Evolutionary conservation across 2,888 invertebrate species (phyloP).

Genomic region (Caenorhabditis sp.): DNA sequence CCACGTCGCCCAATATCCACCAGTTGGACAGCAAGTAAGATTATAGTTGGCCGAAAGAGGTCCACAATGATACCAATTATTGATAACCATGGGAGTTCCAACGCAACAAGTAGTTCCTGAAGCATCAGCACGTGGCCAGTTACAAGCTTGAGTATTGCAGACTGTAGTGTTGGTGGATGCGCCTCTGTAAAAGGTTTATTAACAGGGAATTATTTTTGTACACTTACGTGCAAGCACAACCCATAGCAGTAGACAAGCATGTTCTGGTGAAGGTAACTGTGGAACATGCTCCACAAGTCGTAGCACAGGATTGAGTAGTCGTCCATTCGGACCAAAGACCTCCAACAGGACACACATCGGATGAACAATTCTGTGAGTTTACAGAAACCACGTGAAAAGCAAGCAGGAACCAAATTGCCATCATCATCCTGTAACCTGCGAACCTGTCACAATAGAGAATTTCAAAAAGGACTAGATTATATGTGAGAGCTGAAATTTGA

Average conservation of each 20-base stretch:
- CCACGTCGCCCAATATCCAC: conserved; percentile 30
- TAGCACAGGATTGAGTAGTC: conserved; percentile 12
- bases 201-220: not conserved
- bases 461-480: too few relatives aligned
- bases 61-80: conserved; percentile 47
- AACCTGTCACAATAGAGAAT: conserved; percentile 1
- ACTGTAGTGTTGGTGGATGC: not conserved
- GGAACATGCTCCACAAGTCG: conserved; percentile 38
- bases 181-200: conserved; percentile 10
- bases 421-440: not conserved
- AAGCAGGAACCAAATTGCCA: not conserved
- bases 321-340: conserved; percentile 46
- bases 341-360: conserved; percentile 18
- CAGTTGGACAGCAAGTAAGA: conserved; percentile 35
- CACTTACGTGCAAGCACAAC: conserved; percentile 30
- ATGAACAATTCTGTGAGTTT: not conserved
- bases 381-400: not conserved
- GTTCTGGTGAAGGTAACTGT: conserved; percentile 15
- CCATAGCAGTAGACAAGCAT: conserved; percentile 17
- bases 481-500: not conserved
- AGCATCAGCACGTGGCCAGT: conserved; percentile 18
- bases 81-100: conserved; percentile 13
- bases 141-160: conserved; percentile 39
- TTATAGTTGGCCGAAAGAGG: not conserved
- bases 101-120: conserved; percentile 16